Evolutionary conservation across 2,797 vertebrate genomes (phyloP).

Genomic region (Mormyrops attenuatus): DNA sequence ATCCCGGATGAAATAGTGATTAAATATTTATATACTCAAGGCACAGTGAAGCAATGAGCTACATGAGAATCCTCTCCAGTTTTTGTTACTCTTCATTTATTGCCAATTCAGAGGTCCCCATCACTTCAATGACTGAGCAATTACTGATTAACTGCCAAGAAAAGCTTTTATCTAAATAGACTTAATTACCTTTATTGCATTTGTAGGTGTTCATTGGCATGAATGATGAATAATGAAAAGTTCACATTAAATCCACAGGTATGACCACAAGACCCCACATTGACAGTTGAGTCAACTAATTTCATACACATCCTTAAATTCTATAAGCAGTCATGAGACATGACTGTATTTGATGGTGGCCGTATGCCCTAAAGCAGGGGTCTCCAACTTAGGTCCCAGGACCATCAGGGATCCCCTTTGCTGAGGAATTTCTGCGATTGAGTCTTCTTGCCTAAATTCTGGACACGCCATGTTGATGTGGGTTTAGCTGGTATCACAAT

Average conservation of each 20-base stretch:
- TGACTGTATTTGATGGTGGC: background rate
- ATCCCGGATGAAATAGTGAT: background rate
- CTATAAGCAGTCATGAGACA: background rate
- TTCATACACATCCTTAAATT: background rate
- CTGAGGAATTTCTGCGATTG: background rate
- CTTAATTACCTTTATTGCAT: constrained; percentile 4
- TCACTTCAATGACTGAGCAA: background rate
- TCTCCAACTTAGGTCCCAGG: background rate
- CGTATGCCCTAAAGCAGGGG: background rate
- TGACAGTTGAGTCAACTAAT: background rate
- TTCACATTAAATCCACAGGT: background rate
- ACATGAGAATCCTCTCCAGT: background rate
- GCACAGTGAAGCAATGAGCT: background rate
- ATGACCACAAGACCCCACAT: background rate
- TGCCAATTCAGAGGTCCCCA: background rate
- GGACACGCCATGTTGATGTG: background rate
- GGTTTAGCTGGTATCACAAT: background rate
- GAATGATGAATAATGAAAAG: constrained; percentile 4
- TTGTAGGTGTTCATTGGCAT: background rate
- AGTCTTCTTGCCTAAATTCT: background rate
- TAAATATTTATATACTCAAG: background rate
- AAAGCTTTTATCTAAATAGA: constrained; percentile 3
- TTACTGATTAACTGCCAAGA: background rate
- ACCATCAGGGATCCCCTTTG: background rate
- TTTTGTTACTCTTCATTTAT: background rate